These are phyloP conservation scores for Hyphantria cunea DNA, from an alignment of 1,140 invertebrate genomes.

Conservation along the genomic window DNA sequence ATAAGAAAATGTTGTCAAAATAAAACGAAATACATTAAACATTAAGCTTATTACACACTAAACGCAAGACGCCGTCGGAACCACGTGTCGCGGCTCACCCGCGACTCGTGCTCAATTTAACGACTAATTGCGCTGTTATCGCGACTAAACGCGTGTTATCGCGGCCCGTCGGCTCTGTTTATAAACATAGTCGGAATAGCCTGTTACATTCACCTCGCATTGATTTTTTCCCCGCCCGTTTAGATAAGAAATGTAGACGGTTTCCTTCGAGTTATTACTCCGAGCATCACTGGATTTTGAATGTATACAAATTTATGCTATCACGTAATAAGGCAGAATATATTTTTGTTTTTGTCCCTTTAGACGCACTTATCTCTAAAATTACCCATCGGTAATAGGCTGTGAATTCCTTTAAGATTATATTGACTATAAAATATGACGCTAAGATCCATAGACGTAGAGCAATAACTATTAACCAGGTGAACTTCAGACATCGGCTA, in stretches of 20 bases:
- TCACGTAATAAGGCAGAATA: too few species aligned
- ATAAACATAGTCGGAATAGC: slow-evolving; percentile 14
- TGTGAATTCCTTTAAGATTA: too few species aligned
- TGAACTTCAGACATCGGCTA: too few species aligned
- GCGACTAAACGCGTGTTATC: slow-evolving; percentile 27
- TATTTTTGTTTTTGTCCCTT: too few species aligned
- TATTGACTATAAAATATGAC: too few species aligned
- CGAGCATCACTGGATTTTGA: too few species aligned
- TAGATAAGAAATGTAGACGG: slow-evolving; percentile 16
- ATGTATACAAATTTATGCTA: too few species aligned
- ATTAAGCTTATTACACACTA: slow-evolving; percentile 15
- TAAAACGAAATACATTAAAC: neutral
- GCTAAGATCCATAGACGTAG: too few species aligned
- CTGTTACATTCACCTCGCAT: slow-evolving; percentile 21
- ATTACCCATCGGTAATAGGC: too few species aligned
- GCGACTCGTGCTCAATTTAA: slow-evolving; percentile 27
- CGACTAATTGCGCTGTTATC: slow-evolving; percentile 24
- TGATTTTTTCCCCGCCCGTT: slow-evolving; percentile 8
- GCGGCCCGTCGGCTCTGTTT: slow-evolving; percentile 12
- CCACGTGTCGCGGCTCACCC: slow-evolving; percentile 13
- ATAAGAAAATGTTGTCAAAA: neutral
- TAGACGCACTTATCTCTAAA: too few species aligned
- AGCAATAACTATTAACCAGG: too few species aligned
- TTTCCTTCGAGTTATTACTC: neutral
- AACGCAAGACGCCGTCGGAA: neutral